A percentile compares a stretch with the other conserved stretches of the same genome.
These are phyloP conservation scores for Amazona finschi DNA, from an alignment of 2,797 vertebrate species.

Conservation along the genomic window DNA sequence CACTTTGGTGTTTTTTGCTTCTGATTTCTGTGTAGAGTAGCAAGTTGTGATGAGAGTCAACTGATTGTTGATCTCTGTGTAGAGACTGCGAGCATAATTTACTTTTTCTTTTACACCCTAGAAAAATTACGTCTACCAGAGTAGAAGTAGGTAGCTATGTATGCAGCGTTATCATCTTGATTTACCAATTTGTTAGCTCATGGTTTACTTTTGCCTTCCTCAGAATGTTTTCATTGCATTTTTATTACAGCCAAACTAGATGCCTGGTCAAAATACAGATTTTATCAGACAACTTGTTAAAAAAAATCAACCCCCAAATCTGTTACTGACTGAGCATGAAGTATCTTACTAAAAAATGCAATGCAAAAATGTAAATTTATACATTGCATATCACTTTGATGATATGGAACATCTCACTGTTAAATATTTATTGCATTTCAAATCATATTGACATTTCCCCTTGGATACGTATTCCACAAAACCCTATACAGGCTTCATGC, in stretches of 20 bases:
- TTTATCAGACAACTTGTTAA: not conserved
- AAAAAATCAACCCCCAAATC: not conserved
- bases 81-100: not conserved
- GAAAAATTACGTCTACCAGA: not conserved
- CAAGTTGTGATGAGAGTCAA: not conserved
- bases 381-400: conserved; percentile 2
- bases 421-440: conserved; percentile 40
- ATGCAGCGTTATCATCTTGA: not conserved
- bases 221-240: not conserved
- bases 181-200: not conserved
- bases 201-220: not conserved
- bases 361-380: conserved; percentile 19
- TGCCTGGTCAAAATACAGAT: not conserved
- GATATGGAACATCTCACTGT: not conserved
- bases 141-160: not conserved
- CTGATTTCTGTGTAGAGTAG: not conserved
- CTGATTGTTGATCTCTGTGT: not conserved
- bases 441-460: not conserved
- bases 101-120: not conserved
- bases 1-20: not conserved
- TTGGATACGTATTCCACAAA: not conserved
- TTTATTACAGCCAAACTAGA: not conserved
- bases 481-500: not conserved
- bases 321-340: not conserved
- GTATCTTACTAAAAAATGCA: not conserved